A percentile compares a stretch with the other conserved stretches of the same genome.
Evolutionary conservation across 2,113 vertebrate species (phyloP).

Genomic region (Prinia subflava): DNA sequence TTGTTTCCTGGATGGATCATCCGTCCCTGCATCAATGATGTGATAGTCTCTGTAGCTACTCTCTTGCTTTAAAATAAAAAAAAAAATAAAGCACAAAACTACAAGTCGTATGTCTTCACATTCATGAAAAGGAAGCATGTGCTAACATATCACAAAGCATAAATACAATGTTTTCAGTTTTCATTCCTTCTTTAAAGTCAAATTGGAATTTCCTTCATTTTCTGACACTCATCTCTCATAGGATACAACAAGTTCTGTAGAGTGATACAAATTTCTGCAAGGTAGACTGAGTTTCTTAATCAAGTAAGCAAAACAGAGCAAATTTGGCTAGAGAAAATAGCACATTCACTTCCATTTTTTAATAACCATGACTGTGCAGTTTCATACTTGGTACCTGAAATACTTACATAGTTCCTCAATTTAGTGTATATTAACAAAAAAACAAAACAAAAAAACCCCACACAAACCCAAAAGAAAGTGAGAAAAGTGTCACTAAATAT

Average conservation of each 20-base stretch:
- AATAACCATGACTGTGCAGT: neutral
- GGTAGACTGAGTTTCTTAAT: neutral
- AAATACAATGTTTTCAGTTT: slow-evolving; percentile 33
- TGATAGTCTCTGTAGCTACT: neutral
- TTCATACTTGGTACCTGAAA: neutral
- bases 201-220: slow-evolving; percentile 31
- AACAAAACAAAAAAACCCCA: neutral
- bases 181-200: slow-evolving; percentile 11
- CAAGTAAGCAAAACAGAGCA: neutral
- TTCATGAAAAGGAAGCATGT: neutral
- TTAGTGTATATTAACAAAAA: neutral
- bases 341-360: neutral
- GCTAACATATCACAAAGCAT: neutral
- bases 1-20: neutral
- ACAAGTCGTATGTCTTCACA: neutral
- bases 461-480: neutral
- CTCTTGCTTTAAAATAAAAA: neutral
- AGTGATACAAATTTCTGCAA: neutral
- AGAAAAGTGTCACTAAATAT: neutral
- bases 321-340: neutral
- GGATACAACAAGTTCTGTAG: neutral
- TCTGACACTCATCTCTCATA: neutral
- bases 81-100: neutral
- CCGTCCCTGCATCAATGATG: neutral
- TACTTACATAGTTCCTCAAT: neutral